Conservation (phyloP, 2,888 invertebrate species). For the Papilio elwesi region DNA sequence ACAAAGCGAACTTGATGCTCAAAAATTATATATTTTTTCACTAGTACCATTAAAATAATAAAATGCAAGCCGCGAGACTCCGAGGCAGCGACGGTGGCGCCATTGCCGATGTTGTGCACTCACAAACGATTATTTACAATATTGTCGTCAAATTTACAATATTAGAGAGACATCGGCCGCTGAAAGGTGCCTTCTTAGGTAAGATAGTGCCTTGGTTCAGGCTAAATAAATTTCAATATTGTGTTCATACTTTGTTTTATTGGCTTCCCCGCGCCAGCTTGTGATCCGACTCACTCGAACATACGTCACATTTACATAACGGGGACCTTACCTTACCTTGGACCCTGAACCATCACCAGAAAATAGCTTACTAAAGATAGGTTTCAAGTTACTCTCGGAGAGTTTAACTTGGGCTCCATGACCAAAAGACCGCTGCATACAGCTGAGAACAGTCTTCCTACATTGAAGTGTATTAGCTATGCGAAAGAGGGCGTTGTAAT, state of each 20-base stretch:
- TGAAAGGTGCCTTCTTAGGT: conserved; percentile 71
- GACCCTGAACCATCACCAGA: no score
- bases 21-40: conserved; percentile 51
- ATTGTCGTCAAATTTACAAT: conserved; percentile 58
- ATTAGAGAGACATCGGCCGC: conserved; percentile 62
- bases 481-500: no score
- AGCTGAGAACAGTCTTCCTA: no score
- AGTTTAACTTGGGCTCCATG: no score
- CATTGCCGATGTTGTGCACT: conserved; percentile 65
- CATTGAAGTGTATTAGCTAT: no score
- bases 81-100: background rate
- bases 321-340: no score
- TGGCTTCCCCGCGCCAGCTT: conserved; percentile 37
- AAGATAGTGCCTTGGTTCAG: conserved; percentile 77
- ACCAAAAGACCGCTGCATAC: no score
- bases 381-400: no score
- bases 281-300: no score
- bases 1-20: conserved; percentile 47
- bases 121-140: conserved; percentile 70
- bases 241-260: conserved; percentile 64
- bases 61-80: conserved; percentile 51
- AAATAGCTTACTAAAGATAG: no score
- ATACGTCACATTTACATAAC: no score
- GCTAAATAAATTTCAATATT: conserved; percentile 75
- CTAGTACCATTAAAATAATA: conserved; percentile 51